Conservation (phyloP, 1,140 invertebrate species). For the Brachionus asplanchnoidis region DNA sequence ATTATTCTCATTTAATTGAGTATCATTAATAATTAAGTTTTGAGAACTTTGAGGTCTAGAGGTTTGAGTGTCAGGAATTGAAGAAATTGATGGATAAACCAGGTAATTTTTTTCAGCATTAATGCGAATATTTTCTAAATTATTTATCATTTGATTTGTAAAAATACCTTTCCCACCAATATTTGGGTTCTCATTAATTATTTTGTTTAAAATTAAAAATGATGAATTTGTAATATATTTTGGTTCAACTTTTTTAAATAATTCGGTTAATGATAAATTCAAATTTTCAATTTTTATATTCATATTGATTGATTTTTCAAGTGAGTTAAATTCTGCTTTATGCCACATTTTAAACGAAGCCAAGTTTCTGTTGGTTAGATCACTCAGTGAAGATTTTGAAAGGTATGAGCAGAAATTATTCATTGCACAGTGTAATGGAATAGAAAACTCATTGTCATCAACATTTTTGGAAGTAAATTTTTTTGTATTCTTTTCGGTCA, state of each 20-base stretch:
- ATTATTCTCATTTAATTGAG: neutral
- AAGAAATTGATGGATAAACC: neutral
- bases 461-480: neutral
- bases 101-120: neutral
- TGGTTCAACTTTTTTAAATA: neutral
- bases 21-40: neutral
- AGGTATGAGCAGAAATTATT: neutral
- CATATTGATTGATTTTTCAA: neutral
- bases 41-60: neutral
- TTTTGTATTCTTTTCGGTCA: neutral
- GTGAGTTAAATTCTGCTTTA: neutral
- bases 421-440: neutral
- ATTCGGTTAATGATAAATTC: neutral
- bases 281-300: neutral
- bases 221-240: neutral
- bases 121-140: neutral
- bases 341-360: neutral
- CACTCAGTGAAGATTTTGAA: neutral
- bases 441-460: neutral
- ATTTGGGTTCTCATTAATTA: neutral
- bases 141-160: neutral
- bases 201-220: neutral
- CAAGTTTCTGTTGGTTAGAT: neutral
- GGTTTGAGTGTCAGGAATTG: no score
- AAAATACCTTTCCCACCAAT: neutral